Conservation (phyloP, 2,113 vertebrate species). For the Oreamnos americanus region DNA sequence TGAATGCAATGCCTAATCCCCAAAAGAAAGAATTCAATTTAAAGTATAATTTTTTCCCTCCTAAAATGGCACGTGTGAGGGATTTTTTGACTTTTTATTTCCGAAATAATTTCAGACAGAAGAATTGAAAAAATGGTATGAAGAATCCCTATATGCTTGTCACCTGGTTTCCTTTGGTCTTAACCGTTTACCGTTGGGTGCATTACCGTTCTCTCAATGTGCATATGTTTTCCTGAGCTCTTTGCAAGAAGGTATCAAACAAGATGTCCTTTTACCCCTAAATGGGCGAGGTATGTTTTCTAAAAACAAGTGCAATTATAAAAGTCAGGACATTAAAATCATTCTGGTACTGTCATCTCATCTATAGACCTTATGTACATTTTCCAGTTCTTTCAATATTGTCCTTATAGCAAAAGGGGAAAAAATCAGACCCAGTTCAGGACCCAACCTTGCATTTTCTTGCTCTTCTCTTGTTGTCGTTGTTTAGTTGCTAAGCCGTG, state of each 20-base stretch:
- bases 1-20: constrained; percentile 8
- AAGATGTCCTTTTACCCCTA: not conserved
- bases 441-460: not conserved
- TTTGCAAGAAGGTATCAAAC: not conserved
- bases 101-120: constrained; percentile 14
- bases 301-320: not conserved
- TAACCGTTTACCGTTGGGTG: not conserved
- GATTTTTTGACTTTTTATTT: not conserved
- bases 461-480: not conserved
- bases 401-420: not conserved
- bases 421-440: not conserved
- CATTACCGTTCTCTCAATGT: not conserved
- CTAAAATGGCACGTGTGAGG: not conserved
- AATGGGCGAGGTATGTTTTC: not conserved
- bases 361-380: not conserved
- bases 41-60: constrained; percentile 20
- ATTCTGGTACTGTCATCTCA: not conserved
- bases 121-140: not conserved
- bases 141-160: not conserved
- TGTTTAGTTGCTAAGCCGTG: not conserved
- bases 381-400: not conserved
- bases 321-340: not conserved
- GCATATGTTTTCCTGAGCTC: not conserved
- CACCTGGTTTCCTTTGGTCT: not conserved
- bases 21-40: constrained; percentile 44